phyloP scores from a whole-genome alignment of 2,888 invertebrate genomes.

The Stenotaenia linearis region DNA sequence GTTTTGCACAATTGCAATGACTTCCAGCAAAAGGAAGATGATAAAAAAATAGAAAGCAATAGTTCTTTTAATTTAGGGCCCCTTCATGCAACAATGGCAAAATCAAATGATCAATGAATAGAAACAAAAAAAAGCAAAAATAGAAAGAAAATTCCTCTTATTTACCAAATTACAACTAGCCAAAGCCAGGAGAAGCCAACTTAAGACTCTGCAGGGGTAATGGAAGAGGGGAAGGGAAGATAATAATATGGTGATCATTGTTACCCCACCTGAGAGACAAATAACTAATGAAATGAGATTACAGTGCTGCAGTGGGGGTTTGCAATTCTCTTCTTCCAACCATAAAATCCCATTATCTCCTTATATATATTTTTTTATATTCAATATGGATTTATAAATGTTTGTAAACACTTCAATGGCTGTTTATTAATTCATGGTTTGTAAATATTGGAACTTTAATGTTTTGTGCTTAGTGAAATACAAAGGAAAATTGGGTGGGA shows the following conservation, averaged over 20 bases:
- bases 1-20: slow-evolving; percentile 3
- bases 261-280: background rate
- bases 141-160: background rate
- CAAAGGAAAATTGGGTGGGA: too few relatives aligned
- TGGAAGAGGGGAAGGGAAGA: background rate
- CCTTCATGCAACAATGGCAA: background rate
- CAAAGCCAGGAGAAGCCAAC: background rate
- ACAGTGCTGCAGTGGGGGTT: background rate
- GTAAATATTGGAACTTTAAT: too few relatives aligned
- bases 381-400: too few relatives aligned
- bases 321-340: background rate
- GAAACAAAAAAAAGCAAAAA: background rate
- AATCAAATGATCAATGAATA: background rate
- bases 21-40: background rate
- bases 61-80: background rate
- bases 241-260: slow-evolving; percentile 11
- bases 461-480: too few relatives aligned
- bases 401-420: too few relatives aligned
- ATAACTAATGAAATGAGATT: slow-evolving; percentile 15
- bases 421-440: too few relatives aligned
- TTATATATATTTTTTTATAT: background rate
- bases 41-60: background rate
- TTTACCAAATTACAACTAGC: background rate
- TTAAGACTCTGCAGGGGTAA: background rate
- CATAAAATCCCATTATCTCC: background rate